Conservation (phyloP, 2,113 vertebrate genomes). For the Paramisgurnus dabryanus region DNA sequence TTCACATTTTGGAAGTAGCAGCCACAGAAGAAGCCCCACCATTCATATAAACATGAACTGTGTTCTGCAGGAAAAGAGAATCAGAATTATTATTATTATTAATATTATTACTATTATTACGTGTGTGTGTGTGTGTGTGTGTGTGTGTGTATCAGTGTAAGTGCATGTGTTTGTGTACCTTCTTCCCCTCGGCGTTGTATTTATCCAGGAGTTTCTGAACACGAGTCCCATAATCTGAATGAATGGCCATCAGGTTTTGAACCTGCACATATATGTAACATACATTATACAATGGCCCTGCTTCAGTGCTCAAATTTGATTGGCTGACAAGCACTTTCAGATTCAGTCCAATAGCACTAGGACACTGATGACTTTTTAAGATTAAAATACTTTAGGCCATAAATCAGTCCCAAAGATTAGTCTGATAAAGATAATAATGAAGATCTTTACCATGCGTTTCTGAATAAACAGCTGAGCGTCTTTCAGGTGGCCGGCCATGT, state of each 20-base stretch:
- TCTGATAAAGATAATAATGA: background rate
- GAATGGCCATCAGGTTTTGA: constrained; percentile 82
- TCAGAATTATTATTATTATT: background rate
- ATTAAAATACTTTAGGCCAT: no score
- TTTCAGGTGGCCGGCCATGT: constrained; percentile 84
- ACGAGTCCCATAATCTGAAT: constrained; percentile 81
- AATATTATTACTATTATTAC: background rate
- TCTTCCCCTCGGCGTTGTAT: constrained; percentile 75
- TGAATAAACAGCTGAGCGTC: constrained; percentile 91
- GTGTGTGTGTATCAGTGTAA: background rate
- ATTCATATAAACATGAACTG: constrained; percentile 66
- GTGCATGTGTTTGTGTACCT: constrained; percentile 69
- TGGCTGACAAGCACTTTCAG: background rate
- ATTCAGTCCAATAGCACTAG: no score
- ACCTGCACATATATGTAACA: constrained; percentile 71
- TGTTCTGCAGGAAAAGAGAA: constrained; percentile 54
- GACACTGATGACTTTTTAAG: no score
- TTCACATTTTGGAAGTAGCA: constrained; percentile 73
- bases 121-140: constrained; percentile 3
- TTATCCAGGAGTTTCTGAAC: constrained; percentile 83
- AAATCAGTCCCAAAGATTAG: no score
- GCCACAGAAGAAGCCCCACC: constrained; percentile 63
- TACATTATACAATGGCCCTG: no score
- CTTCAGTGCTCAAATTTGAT: no score
- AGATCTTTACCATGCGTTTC: constrained; percentile 82